phyloP scores from a whole-genome alignment of 2,113 vertebrate species.

The Hippopotamus amphibius region DNA sequence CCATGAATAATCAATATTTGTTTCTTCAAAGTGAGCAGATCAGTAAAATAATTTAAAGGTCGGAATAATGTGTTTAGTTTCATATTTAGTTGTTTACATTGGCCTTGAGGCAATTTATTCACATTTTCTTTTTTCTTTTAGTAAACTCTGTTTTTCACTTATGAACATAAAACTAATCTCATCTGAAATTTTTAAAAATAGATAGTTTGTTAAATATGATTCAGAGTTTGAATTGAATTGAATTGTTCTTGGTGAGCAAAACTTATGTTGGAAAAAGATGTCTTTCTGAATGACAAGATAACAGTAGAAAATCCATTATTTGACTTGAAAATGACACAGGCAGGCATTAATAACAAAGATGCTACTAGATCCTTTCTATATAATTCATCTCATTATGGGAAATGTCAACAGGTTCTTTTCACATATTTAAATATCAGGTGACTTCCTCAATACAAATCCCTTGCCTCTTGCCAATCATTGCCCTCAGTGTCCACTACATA shows the following conservation, averaged over 20 bases:
- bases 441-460: constrained; percentile 62
- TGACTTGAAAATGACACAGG: constrained; percentile 42
- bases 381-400: constrained; percentile 49
- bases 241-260: constrained; percentile 32
- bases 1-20: not conserved
- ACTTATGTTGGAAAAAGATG: not conserved
- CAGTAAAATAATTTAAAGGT: not conserved
- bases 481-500: constrained; percentile 31
- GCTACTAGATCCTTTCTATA: not conserved
- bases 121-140: constrained; percentile 17
- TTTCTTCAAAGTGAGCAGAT: constrained; percentile 53
- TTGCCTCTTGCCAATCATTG: not conserved
- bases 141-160: constrained; percentile 50
- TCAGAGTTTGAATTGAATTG: not conserved
- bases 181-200: not conserved
- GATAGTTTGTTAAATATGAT: not conserved
- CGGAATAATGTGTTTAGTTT: constrained; percentile 12
- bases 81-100: not conserved
- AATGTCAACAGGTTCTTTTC: constrained; percentile 65
- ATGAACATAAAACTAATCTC: constrained; percentile 20
- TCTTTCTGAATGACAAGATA: constrained; percentile 38
- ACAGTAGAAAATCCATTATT: constrained; percentile 54
- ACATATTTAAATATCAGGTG: constrained; percentile 56
- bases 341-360: not conserved
- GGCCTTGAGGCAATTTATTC: not conserved